These are phyloP conservation scores for Drosophila heteroneura DNA, from an alignment of 2,888 invertebrate genomes.

Conservation along the genomic window DNA sequence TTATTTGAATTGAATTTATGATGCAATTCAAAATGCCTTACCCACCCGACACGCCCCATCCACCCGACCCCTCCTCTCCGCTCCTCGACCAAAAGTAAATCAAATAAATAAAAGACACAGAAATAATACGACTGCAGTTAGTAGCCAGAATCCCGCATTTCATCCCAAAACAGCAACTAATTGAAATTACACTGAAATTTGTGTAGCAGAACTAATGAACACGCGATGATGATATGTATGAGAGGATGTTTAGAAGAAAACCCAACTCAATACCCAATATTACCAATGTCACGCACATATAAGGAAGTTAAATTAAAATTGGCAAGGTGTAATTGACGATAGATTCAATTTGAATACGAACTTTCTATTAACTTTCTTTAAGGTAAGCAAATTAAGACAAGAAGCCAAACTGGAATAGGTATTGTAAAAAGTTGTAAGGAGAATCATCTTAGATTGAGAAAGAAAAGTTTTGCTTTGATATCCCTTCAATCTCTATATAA, in stretches of 20 bases:
- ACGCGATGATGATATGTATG: slow-evolving; percentile 9
- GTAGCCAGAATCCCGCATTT: slow-evolving; percentile 52
- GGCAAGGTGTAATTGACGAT: not conserved
- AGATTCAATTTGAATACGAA: not conserved
- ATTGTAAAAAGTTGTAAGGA: not conserved
- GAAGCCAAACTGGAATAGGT: not conserved
- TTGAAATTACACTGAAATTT: slow-evolving; percentile 42
- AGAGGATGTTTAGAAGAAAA: not conserved
- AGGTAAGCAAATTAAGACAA: not conserved
- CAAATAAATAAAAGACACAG: slow-evolving; percentile 27
- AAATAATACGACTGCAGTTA: slow-evolving; percentile 15
- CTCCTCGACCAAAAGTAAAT: slow-evolving; percentile 14
- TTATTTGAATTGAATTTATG: slow-evolving; percentile 73
- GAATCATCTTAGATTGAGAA: accelerated
- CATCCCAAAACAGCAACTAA: slow-evolving; percentile 22
- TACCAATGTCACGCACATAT: not conserved
- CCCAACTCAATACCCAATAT: slow-evolving; percentile 6
- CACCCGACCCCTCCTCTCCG: not conserved
- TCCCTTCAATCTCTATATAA: not conserved
- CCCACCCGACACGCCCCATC: not conserved
- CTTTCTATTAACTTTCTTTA: not conserved
- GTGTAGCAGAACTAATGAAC: slow-evolving; percentile 24
- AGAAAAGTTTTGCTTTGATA: not conserved
- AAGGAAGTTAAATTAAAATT: not conserved
- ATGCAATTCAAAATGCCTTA: slow-evolving; percentile 56